Percentiles rank a stretch among this genome's conserved stretches.
Conservation (phyloP, 1,140 invertebrate species). For the Neodiprion fabricii region DNA sequence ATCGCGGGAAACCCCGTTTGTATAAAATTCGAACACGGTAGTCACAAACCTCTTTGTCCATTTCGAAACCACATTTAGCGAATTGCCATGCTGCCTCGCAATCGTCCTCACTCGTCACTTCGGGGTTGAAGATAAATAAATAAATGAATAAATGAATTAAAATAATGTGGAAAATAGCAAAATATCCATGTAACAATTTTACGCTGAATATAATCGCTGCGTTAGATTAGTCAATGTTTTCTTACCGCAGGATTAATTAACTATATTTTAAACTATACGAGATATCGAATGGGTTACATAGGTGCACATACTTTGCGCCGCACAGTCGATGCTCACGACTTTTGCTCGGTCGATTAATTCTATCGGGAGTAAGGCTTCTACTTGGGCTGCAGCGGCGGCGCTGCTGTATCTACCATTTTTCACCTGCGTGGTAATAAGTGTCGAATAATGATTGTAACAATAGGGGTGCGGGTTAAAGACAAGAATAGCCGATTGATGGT, state of each 20-base stretch:
- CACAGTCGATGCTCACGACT: constrained; percentile 21
- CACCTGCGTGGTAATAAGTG: constrained; percentile 23
- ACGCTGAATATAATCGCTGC: neutral
- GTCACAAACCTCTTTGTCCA: constrained; percentile 24
- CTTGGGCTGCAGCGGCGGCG: constrained; percentile 22
- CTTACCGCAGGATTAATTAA: constrained; percentile 30
- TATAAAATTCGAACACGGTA: no score
- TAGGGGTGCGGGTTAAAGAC: constrained; percentile 8
- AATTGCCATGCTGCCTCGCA: constrained; percentile 34
- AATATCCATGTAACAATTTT: neutral
- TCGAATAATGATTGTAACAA: neutral
- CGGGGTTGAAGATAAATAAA: constrained; percentile 1
- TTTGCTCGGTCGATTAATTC: constrained; percentile 27
- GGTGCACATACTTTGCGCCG: neutral
- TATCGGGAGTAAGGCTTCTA: constrained; percentile 31
- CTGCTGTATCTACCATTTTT: constrained; percentile 32
- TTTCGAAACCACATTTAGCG: constrained; percentile 34
- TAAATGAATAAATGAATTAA: neutral
- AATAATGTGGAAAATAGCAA: constrained; percentile 18
- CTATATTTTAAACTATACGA: constrained; percentile 19
- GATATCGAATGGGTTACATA: constrained; percentile 6
- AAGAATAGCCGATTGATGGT: constrained; percentile 30
- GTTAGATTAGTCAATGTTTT: neutral
- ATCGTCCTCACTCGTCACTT: constrained; percentile 28
- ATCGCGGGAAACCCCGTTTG: no score